Percentiles rank a stretch among this genome's conserved stretches.
Evolutionary conservation across 2,888 invertebrate genomes (phyloP).

Genomic region (Neocrepidodera transversa): DNA sequence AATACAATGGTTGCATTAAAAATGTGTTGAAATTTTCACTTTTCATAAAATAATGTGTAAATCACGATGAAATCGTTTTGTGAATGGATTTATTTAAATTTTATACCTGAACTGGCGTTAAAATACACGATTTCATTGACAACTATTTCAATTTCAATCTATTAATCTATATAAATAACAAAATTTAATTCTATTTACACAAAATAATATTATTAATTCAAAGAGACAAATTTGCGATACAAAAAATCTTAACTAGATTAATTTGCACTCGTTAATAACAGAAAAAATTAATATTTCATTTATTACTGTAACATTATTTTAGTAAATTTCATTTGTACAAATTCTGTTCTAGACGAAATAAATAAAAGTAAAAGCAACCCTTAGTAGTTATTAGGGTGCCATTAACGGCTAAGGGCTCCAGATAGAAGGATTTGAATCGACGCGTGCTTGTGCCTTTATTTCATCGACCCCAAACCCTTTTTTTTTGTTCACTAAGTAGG

Average conservation of each 20-base stretch:
- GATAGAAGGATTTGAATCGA: constrained; percentile 26
- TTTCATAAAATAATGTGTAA: neutral
- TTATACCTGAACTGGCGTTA: neutral
- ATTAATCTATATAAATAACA: neutral
- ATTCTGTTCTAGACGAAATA: constrained; percentile 3
- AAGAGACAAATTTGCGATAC: no score
- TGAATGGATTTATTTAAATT: neutral
- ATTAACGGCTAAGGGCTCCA: constrained; percentile 35
- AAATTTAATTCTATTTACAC: neutral
- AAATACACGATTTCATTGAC: neutral
- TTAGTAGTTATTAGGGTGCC: constrained; percentile 32
- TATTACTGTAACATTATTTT: no score
- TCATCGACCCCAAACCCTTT: constrained; percentile 12
- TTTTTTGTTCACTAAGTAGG: constrained; percentile 28
- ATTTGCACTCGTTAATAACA: no score
- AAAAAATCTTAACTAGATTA: no score
- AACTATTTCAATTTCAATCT: neutral
- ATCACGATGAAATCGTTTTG: neutral
- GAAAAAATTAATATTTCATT: no score
- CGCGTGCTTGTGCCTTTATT: constrained; percentile 35
- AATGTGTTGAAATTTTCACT: neutral
- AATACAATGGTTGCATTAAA: no score
- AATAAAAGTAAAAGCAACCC: constrained; percentile 16
- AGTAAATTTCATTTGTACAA: no score
- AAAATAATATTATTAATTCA: no score